A percentile compares a stretch with the other conserved stretches of the same genome.
phyloP scores from a whole-genome alignment of 2,797 vertebrate genomes.

The Cephalopachus bancanus region DNA sequence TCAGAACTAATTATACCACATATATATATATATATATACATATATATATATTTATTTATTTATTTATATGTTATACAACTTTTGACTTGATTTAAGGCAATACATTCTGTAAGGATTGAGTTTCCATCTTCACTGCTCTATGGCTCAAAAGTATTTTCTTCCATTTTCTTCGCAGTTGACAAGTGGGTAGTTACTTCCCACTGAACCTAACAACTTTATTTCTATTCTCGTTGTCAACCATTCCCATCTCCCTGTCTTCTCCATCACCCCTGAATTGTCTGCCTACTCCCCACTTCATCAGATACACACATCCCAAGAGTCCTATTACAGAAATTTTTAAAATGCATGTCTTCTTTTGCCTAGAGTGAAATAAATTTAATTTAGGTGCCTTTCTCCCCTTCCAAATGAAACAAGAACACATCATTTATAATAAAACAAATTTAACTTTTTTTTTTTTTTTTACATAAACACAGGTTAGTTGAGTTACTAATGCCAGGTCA shows the following conservation, averaged over 20 bases:
- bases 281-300: background rate
- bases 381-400: background rate
- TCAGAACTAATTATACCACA: background rate
- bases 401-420: background rate
- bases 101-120: background rate
- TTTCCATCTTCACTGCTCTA: background rate
- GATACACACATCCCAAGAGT: background rate
- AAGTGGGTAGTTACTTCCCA: background rate
- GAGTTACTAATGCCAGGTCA: background rate
- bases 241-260: background rate
- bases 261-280: background rate
- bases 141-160: background rate
- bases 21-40: background rate
- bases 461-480: slow-evolving; percentile 19
- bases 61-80: background rate
- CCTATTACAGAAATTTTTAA: background rate
- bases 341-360: background rate
- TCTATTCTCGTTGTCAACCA: background rate
- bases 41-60: background rate
- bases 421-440: background rate
- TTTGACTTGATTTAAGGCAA: background rate
- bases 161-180: background rate
- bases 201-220: background rate
- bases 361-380: background rate
- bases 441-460: slow-evolving; percentile 4